Base-by-base conservation (phyloP, 2,113 vertebrate species). In the Brachionichthys hirsutus region DNA sequence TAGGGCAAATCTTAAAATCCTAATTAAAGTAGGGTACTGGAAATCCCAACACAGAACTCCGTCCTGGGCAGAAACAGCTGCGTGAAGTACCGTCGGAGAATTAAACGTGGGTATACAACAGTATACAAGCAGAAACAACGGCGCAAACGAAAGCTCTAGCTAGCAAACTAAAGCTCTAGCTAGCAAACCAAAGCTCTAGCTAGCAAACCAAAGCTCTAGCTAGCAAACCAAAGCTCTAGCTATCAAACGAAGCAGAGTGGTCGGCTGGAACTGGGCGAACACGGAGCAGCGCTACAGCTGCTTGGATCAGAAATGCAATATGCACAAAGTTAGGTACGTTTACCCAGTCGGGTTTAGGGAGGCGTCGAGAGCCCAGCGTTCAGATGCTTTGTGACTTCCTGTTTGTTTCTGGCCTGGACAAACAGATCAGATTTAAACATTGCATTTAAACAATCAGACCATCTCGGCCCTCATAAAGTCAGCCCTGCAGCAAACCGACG, bases 21-120 rank as follows among this genome's bases (percentile, higher is more conserved):
- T 20, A 34, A 44, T 12, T 65, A 12, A 49, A 34, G 60, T 43
- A 12, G 67, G 71, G 76, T 45, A 68, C 65, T 57, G 57, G 53
- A 70, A 73, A 47, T 73, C 81, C 82, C 72, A 65, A 75, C 68
- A 84, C 62, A 78, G 82, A 87, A 81, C 48, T 45, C 55, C 75
- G 60, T 67, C 47, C 64, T 41, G 55, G 65, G 65, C 61, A 63
- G 65, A 53, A 65, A 16, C 45, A 69, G 59, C 75, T 53, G 19
- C 49, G 43, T 16, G 17, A 74, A 67, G 66, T 66, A 77, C 74
- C 80, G 73, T 66, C 43, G 50, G 48, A 41, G 75, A 24, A 16
- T 19, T 85, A 70, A 69, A 59, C 83, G 63, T 12, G 62, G 84
- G 90, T 92, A 92, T 92, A 92, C 90, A 91, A 91, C 88, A 90